Evolutionary conservation across 2,113 vertebrate species (phyloP).

Genomic region (Echinops telfairi): DNA sequence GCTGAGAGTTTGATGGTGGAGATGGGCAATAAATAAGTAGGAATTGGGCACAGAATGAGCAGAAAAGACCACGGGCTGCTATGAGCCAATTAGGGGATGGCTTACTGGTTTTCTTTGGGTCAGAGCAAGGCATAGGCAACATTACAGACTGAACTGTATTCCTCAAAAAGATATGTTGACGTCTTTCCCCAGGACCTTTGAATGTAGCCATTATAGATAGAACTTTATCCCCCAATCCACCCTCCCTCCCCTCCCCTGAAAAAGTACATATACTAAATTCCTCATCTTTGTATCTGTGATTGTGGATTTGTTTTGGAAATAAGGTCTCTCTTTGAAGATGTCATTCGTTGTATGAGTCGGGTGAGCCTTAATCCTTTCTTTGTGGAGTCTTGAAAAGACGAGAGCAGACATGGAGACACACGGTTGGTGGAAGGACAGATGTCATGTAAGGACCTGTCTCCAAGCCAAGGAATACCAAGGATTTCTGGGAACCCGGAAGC

Average conservation of each 20-base stretch:
- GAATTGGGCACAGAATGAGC: background rate
- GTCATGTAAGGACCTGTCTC: background rate
- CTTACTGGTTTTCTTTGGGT: background rate
- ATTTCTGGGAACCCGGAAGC: background rate
- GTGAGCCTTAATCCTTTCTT: background rate
- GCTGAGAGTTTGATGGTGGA: background rate
- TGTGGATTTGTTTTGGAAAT: background rate
- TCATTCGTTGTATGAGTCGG: background rate
- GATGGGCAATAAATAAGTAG: background rate
- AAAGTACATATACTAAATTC: background rate
- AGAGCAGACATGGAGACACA: background rate
- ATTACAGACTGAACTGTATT: background rate
- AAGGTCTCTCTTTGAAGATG: background rate
- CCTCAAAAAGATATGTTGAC: background rate
- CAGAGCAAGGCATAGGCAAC: background rate
- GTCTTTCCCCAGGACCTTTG: background rate
- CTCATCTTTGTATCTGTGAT: background rate
- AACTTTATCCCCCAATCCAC: background rate
- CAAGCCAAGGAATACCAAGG: background rate
- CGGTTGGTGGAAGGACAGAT: background rate
- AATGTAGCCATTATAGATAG: background rate
- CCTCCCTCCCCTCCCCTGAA: too few relatives aligned
- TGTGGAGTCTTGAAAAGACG: background rate
- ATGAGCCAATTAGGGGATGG: background rate
- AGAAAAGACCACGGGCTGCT: background rate